Evolutionary conservation across 1,140 invertebrate genomes (phyloP).

Genomic region (Danaus melanippus): DNA sequence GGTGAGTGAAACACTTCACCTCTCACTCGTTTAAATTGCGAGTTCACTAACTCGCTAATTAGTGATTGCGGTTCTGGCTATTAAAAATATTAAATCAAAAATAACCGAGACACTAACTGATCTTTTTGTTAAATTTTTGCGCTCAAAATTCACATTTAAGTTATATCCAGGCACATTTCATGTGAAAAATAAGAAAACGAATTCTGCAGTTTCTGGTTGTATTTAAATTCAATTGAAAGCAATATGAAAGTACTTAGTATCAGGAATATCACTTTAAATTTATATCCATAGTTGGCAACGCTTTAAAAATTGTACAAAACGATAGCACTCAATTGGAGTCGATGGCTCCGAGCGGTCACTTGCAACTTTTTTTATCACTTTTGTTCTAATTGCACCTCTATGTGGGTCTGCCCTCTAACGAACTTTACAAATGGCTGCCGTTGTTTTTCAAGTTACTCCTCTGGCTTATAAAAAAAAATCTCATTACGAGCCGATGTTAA

Average conservation of each 20-base stretch:
- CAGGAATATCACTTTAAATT: slow-evolving; percentile 20
- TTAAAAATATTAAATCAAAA: slow-evolving; percentile 17
- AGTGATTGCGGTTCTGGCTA: slow-evolving; percentile 12
- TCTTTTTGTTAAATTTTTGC: no score
- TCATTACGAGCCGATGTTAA: no score
- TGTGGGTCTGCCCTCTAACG: slow-evolving; percentile 40
- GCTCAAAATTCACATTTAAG: neutral
- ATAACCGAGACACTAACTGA: no score
- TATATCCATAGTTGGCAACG: slow-evolving; percentile 21
- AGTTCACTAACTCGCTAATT: slow-evolving; percentile 24
- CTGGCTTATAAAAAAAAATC: no score
- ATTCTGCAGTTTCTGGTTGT: neutral
- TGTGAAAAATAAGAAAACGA: neutral
- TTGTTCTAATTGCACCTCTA: slow-evolving; percentile 56
- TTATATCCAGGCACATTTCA: neutral
- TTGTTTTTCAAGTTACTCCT: slow-evolving; percentile 30
- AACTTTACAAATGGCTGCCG: slow-evolving; percentile 37
- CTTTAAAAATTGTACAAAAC: slow-evolving; percentile 25
- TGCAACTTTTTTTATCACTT: slow-evolving; percentile 38
- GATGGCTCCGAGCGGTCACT: slow-evolving; percentile 35
- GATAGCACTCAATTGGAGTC: slow-evolving; percentile 24
- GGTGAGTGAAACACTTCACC: slow-evolving; percentile 31
- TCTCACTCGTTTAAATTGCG: slow-evolving; percentile 18
- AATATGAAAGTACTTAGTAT: slow-evolving; percentile 10
- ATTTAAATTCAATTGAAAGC: neutral